Conservation (phyloP, 2,888 invertebrate species). For the Orchesella flavescens region DNA sequence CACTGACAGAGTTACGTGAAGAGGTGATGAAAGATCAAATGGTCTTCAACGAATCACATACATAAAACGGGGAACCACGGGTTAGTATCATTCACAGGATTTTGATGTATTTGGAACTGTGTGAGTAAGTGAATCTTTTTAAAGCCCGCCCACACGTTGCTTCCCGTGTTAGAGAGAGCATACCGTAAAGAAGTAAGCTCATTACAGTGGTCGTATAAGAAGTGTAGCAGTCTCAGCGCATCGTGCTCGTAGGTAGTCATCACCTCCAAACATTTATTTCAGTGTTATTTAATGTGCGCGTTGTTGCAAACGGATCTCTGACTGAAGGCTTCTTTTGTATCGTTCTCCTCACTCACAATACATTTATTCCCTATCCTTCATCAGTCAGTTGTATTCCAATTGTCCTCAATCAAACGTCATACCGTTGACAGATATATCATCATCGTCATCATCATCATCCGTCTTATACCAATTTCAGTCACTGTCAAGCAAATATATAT, state of each 20-base stretch:
- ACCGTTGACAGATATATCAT: slow-evolving; percentile 62
- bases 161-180: slow-evolving; percentile 13
- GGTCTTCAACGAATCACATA: background rate
- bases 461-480: slow-evolving; percentile 59
- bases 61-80: too few relatives aligned
- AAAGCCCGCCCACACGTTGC: slow-evolving; percentile 43
- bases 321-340: background rate
- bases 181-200: background rate
- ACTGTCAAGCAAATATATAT: slow-evolving; percentile 42
- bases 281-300: background rate
- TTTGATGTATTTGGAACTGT: slow-evolving; percentile 12
- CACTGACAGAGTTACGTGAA: background rate
- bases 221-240: background rate
- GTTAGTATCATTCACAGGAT: background rate
- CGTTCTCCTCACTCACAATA: background rate
- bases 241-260: background rate
- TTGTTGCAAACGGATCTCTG: too few relatives aligned
- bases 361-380: background rate
- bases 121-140: slow-evolving; percentile 32
- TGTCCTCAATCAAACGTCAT: slow-evolving; percentile 62
- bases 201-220: background rate
- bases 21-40: background rate
- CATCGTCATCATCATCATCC: slow-evolving; percentile 48
- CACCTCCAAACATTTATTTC: slow-evolving; percentile 17
- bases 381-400: slow-evolving; percentile 25